Conservation (phyloP, 1,140 invertebrate genomes). For the Coptotermes formosanus region DNA sequence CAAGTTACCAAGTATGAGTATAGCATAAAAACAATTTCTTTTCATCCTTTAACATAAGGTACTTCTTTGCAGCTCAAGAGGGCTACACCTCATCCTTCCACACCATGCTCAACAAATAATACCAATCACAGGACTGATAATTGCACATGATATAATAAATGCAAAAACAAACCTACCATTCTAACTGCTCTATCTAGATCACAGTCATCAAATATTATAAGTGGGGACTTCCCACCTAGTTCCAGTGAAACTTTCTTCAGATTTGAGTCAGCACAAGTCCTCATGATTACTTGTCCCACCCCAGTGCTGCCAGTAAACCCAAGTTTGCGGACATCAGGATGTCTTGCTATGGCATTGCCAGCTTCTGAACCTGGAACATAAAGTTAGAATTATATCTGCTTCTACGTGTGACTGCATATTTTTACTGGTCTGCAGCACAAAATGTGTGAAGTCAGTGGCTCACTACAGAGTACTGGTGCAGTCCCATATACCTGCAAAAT, state of each 20-base stretch:
- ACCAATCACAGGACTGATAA: too few relatives aligned
- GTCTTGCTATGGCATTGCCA: conserved; percentile 83
- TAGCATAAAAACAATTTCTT: too few relatives aligned
- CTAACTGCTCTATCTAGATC: conserved; percentile 90
- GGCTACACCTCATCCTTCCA: too few relatives aligned
- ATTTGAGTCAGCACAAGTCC: conserved; percentile 71
- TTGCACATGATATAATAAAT: neutral
- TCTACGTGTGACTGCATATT: too few relatives aligned
- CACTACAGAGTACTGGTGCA: too few relatives aligned
- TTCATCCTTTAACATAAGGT: too few relatives aligned
- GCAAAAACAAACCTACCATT: conserved; percentile 59
- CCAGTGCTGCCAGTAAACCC: conserved; percentile 93
- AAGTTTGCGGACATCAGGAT: conserved; percentile 81
- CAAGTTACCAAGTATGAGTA: too few relatives aligned
- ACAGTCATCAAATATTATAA: conserved; percentile 83
- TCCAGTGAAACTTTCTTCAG: conserved; percentile 85
- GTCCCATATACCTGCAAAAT: too few relatives aligned
- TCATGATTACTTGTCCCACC: conserved; percentile 73
- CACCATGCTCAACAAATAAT: too few relatives aligned
- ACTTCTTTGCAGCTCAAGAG: too few relatives aligned
- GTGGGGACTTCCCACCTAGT: conserved; percentile 86
- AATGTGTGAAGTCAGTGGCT: too few relatives aligned
- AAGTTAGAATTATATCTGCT: neutral
- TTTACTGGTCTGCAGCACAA: too few relatives aligned
- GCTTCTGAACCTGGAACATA: conserved; percentile 57